Evolutionary conservation across 2,797 vertebrate genomes (phyloP).

Genomic region (Sphenopsis melanotis): DNA sequence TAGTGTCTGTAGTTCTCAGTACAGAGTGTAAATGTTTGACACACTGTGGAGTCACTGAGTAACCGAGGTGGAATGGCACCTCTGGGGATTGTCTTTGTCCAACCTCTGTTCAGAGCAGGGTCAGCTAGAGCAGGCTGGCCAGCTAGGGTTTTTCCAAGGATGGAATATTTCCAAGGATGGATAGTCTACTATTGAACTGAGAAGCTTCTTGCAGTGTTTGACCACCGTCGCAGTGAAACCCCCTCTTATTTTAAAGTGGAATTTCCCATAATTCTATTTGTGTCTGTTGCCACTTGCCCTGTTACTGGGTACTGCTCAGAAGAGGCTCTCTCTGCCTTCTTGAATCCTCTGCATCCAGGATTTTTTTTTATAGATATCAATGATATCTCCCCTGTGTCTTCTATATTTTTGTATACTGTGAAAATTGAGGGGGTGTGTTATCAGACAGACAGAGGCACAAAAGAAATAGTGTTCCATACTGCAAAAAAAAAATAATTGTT

Average conservation of each 20-base stretch:
- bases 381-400: background rate
- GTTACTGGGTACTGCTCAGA: background rate
- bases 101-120: background rate
- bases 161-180: background rate
- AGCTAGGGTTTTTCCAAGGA: background rate
- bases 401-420: background rate
- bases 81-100: accelerated
- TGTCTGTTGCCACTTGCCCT: background rate
- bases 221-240: background rate
- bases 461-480: background rate
- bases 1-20: background rate
- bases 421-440: background rate
- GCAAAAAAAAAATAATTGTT: no score
- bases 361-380: background rate
- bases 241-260: background rate
- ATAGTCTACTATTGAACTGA: background rate
- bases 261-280: background rate
- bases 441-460: background rate
- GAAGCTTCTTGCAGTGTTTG: background rate
- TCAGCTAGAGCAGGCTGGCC: background rate
- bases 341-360: background rate
- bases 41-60: background rate
- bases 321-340: background rate
- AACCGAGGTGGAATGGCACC: background rate
- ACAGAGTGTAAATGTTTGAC: background rate